A percentile compares a stretch with the other conserved stretches of the same genome.
phyloP scores from a whole-genome alignment of 2,888 invertebrate species.

The Acrocyrtus sp. region DNA sequence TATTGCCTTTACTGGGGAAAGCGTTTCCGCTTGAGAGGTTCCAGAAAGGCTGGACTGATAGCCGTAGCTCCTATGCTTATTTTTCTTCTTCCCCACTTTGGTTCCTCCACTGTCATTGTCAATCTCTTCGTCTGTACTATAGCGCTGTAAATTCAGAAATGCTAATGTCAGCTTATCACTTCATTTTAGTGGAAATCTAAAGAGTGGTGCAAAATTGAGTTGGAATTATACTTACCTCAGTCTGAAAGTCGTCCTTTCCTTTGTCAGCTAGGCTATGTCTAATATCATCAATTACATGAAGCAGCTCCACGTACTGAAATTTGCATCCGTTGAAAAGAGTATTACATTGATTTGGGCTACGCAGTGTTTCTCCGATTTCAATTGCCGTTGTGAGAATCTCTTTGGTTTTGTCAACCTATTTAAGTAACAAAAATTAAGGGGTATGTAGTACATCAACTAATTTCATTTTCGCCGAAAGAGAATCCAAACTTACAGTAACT shows the following conservation, averaged over 20 bases:
- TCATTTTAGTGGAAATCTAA: too few relatives aligned
- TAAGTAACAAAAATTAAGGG: neutral
- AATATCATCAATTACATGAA: constrained; percentile 42
- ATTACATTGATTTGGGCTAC: constrained; percentile 48
- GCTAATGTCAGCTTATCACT: too few relatives aligned
- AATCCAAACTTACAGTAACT: constrained; percentile 29
- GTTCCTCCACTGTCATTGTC: neutral
- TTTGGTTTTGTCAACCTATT: constrained; percentile 44
- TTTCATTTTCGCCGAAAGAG: neutral
- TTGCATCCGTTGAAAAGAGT: constrained; percentile 47
- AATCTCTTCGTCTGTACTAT: constrained; percentile 18
- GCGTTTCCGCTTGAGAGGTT: constrained; percentile 38
- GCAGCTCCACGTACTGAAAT: constrained; percentile 37
- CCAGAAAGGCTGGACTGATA: constrained; percentile 33
- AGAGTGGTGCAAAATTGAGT: too few relatives aligned
- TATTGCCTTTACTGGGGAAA: constrained; percentile 24
- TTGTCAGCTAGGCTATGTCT: constrained; percentile 20
- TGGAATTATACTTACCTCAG: constrained; percentile 17
- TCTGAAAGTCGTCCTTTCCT: constrained; percentile 21
- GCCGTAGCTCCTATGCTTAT: constrained; percentile 26
- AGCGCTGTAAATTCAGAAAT: too few relatives aligned
- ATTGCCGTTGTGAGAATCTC: constrained; percentile 52
- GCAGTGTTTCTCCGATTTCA: constrained; percentile 52
- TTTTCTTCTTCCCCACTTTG: neutral
- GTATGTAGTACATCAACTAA: too few relatives aligned